Conservation (phyloP, 2,797 vertebrate species). For the Amniataba percoides region DNA sequence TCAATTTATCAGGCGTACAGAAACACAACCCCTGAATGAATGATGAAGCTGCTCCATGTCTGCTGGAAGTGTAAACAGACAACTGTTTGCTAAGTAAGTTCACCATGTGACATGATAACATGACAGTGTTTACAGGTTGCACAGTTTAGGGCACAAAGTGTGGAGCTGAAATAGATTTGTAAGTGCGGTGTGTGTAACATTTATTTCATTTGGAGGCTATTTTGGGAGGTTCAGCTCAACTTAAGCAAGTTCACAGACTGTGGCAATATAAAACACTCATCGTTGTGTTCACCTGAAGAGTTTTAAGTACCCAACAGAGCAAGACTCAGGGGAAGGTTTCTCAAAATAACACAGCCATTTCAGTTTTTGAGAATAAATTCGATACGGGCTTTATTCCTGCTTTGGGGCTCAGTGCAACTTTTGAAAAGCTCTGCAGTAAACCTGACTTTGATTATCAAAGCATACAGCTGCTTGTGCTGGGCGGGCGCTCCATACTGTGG, state of each 20-base stretch:
- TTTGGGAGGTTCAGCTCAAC: not conserved
- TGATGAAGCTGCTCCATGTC: not conserved
- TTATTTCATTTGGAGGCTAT: slow-evolving; percentile 16
- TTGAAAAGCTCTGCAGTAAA: slow-evolving; percentile 57
- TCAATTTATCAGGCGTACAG: not conserved
- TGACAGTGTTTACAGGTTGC: not conserved
- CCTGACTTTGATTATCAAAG: slow-evolving; percentile 59
- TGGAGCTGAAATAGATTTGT: not conserved
- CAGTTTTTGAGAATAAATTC: slow-evolving; percentile 42
- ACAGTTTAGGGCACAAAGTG: not conserved
- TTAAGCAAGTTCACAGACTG: not conserved
- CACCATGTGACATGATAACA: not conserved
- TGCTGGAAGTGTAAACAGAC: not conserved
- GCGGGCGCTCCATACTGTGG: slow-evolving; percentile 45
- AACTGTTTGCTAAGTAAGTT: not conserved
- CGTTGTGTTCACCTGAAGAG: slow-evolving; percentile 14
- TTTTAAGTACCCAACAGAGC: slow-evolving; percentile 3
- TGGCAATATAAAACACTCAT: not conserved
- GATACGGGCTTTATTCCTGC: slow-evolving; percentile 41
- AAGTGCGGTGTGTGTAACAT: too few relatives aligned
- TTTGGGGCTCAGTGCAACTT: slow-evolving; percentile 54
- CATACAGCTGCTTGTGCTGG: slow-evolving; percentile 34
- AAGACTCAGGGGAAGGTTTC: slow-evolving; percentile 23
- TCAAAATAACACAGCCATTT: slow-evolving; percentile 37
- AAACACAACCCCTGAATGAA: not conserved